A percentile compares a stretch with the other conserved stretches of the same genome.
Conservation (phyloP, 2,797 vertebrate genomes). For the Pristis pectinata region DNA sequence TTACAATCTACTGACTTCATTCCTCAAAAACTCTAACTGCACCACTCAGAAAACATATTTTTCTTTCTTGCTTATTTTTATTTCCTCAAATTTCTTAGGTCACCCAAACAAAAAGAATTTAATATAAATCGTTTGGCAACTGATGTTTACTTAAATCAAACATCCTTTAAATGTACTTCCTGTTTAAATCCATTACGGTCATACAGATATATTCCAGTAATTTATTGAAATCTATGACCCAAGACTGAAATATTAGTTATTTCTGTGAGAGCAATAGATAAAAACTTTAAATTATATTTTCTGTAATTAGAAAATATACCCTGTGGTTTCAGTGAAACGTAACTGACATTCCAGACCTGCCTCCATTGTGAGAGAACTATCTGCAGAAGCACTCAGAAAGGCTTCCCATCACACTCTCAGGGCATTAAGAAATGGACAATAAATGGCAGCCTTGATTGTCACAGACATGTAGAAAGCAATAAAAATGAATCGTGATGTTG, state of each 20-base stretch:
- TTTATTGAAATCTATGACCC: slow-evolving; percentile 25
- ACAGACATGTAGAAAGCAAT: not conserved
- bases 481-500: not conserved
- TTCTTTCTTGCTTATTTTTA: slow-evolving; percentile 27
- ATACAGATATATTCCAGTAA: not conserved
- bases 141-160: slow-evolving; percentile 32
- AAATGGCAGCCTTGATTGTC: not conserved
- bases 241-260: not conserved
- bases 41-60: not conserved
- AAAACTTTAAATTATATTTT: not conserved
- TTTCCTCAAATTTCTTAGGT: slow-evolving; percentile 27
- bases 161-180: slow-evolving; percentile 20
- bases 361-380: not conserved
- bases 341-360: not conserved
- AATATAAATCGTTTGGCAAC: slow-evolving; percentile 32
- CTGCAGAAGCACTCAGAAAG: not conserved
- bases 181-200: slow-evolving; percentile 6
- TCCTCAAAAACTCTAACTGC: slow-evolving; percentile 58
- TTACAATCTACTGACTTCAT: slow-evolving; percentile 67
- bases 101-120: slow-evolving; percentile 32
- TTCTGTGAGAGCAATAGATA: not conserved
- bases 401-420: not conserved
- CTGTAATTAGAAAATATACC: slow-evolving; percentile 18
- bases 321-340: not conserved
- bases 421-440: not conserved